Evolutionary conservation across 37 sponge, comb jelly and placozoan species (phyloP), one percentile per base, ranked within the genome.

Genomic region (Haliclona indistincta): DNA sequence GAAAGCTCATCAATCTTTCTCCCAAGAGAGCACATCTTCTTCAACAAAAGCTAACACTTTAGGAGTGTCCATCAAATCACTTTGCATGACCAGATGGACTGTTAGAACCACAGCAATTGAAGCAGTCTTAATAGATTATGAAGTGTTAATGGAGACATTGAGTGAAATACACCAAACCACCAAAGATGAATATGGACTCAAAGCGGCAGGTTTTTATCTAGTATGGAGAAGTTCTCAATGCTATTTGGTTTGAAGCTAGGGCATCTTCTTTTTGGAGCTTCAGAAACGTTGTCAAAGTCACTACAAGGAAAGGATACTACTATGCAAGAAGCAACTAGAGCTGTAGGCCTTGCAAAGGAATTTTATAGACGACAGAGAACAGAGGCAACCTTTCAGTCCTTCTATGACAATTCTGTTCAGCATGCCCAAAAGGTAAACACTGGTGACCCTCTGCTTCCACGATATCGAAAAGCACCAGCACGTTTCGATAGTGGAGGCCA

Each of bases 51-150:
- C 25, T 84, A 37, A 52, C 69, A 61, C 65, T 76, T 6, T 30
- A 29, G 78, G 68, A 30, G 71, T 61, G 4, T 71, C 53, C 23
- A 38, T 81, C 45, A 72, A 68, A 26, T 70, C 83, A 38, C 70
- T 88, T 2, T 88, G 83, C 52, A 23, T 68, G 19, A 88, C 84
- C 22, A 55, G 83, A 38, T 88, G 89, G 89, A 88, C 84, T 66
- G 89, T 61, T 17, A 64, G 89, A 56, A 82, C 83, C 23, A 54
- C 36, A 41, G 89, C 83, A 13, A 62, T 82, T 47, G 83, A 88
- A 54, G 83, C 89, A 28, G 49, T 85, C 19, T 32, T 86, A 2
- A 75, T 69, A 33, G 65, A 86, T 42, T 82, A 88, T 61, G 38
- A 67, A 19, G 44, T 83, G 38, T 35, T 88, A 33, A 73, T 73